These are phyloP conservation scores for Ips typographus DNA, from an alignment of 1,140 invertebrate species.

Conservation along the genomic window DNA sequence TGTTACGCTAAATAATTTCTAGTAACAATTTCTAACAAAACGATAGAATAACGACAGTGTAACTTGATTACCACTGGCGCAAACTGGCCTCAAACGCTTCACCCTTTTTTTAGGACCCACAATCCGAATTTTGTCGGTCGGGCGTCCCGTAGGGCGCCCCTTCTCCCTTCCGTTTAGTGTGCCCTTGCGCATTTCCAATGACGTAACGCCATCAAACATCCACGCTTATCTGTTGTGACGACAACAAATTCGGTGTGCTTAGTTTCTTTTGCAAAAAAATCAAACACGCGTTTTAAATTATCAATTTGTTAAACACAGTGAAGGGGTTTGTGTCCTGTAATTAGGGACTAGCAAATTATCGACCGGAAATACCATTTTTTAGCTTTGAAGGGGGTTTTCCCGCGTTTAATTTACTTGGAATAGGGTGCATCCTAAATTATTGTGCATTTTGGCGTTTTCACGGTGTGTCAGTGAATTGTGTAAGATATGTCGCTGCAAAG, in stretches of 20 bases:
- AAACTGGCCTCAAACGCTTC: background rate
- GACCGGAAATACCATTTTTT: no score
- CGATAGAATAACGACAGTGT: background rate
- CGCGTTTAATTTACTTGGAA: background rate
- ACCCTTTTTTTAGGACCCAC: slow-evolving; percentile 5
- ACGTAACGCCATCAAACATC: slow-evolving; percentile 7
- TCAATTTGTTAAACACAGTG: no score
- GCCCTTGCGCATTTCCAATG: slow-evolving; percentile 12
- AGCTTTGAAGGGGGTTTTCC: background rate
- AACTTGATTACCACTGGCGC: background rate
- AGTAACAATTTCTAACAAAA: background rate
- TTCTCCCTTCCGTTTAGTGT: background rate
- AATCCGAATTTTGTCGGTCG: slow-evolving; percentile 11
- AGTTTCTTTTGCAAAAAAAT: no score
- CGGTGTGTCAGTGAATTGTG: no score
- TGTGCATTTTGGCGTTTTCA: background rate
- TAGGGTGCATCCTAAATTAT: slow-evolving; percentile 1
- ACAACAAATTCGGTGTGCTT: background rate
- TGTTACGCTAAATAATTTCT: no score
- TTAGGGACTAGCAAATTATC: no score
- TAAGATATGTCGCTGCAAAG: background rate
- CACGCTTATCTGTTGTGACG: slow-evolving; percentile 13
- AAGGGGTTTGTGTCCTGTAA: no score
- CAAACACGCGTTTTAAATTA: no score
- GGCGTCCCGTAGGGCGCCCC: slow-evolving; percentile 3